A percentile compares a stretch with the other conserved stretches of the same genome.
Evolutionary conservation across 2,797 vertebrate genomes (phyloP).

Genomic region (Danio choprae): DNA sequence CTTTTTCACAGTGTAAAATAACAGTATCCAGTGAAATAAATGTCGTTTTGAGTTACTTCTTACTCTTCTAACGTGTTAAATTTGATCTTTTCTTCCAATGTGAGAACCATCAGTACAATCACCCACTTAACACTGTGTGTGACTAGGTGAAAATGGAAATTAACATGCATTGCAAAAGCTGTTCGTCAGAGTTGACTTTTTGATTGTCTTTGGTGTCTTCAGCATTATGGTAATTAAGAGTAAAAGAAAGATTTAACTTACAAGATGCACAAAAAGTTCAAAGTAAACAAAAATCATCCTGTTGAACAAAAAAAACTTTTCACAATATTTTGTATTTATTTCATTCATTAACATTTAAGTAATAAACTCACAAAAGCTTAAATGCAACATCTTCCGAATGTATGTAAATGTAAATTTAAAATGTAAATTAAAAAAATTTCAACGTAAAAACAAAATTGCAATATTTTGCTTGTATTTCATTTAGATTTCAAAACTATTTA

Average conservation of each 20-base stretch:
- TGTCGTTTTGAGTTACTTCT: conserved; percentile 10
- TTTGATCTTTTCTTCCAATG: conserved; percentile 35
- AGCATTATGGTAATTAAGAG: background rate
- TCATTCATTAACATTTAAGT: too few relatives aligned
- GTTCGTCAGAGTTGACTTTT: background rate
- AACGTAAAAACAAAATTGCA: too few relatives aligned
- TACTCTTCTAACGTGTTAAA: conserved; percentile 30
- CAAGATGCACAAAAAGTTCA: background rate
- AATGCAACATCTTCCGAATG: too few relatives aligned
- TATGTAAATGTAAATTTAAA: too few relatives aligned
- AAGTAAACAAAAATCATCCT: too few relatives aligned
- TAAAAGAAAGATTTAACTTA: background rate
- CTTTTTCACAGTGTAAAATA: conserved; percentile 15
- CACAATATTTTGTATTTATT: too few relatives aligned
- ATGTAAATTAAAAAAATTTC: too few relatives aligned
- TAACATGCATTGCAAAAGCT: background rate
- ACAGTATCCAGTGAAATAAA: conserved; percentile 38
- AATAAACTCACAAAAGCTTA: too few relatives aligned
- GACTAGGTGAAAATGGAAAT: conserved; percentile 28
- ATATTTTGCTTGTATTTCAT: too few relatives aligned
- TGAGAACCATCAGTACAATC: conserved; percentile 40
- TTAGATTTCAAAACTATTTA: too few relatives aligned
- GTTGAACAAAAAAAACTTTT: too few relatives aligned
- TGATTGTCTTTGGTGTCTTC: background rate
- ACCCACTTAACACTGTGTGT: conserved; percentile 57